phyloP scores from a whole-genome alignment of 1,140 invertebrate genomes.

The Trypoxylus dichotomus region DNA sequence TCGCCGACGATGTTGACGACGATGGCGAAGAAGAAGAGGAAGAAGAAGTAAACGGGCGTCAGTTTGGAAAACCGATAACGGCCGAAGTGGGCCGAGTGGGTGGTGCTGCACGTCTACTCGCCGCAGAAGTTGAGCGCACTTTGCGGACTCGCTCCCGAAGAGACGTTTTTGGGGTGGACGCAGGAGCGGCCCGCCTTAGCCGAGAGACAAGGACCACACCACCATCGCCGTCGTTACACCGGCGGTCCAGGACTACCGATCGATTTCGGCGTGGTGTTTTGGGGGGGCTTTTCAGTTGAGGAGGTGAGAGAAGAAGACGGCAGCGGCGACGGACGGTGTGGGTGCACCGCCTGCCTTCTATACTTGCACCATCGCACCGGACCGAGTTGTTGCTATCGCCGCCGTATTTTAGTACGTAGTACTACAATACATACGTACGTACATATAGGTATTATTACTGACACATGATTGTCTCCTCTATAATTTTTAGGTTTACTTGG shows the following conservation, averaged over 20 bases:
- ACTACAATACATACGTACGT: no score
- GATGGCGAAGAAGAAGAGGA: constrained; percentile 4
- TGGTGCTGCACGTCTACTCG: constrained; percentile 39
- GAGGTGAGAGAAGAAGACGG: constrained; percentile 11
- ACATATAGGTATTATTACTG: no score
- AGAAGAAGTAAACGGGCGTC: background rate
- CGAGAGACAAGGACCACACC: constrained; percentile 41
- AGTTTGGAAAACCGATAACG: constrained; percentile 21
- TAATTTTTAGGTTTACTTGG: no score
- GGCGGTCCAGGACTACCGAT: constrained; percentile 22
- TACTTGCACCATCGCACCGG: background rate
- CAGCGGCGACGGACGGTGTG: constrained; percentile 5
- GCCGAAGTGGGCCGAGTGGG: constrained; percentile 20
- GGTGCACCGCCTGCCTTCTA: background rate
- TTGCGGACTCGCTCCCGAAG: constrained; percentile 42
- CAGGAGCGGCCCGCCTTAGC: constrained; percentile 40
- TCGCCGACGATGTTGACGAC: background rate
- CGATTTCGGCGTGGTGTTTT: constrained; percentile 19
- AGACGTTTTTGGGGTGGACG: constrained; percentile 44
- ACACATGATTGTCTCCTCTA: no score
- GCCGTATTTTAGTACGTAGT: background rate
- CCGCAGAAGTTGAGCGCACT: constrained; percentile 45
- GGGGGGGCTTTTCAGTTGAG: constrained; percentile 9
- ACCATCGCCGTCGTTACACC: constrained; percentile 11
- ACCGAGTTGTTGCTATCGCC: background rate